Conservation (phyloP, 2,797 vertebrate species). For the Ispidina lecontei region DNA sequence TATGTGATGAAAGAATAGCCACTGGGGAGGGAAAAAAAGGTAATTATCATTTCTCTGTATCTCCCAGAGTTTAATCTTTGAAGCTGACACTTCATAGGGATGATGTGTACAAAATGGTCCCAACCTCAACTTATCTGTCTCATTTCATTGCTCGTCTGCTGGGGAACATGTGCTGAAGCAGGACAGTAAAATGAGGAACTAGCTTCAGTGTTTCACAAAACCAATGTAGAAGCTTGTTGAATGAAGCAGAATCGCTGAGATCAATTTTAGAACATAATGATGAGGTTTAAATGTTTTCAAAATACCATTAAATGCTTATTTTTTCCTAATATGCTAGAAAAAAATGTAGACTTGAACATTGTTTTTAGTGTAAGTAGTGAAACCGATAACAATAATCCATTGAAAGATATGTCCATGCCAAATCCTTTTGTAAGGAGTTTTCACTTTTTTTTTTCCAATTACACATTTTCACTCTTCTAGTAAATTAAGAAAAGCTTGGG, state of each 20-base stretch:
- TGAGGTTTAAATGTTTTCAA: neutral
- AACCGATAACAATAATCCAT: slow-evolving; percentile 6
- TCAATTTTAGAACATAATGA: slow-evolving; percentile 3
- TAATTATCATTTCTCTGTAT: neutral
- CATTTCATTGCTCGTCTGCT: neutral
- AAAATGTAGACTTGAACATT: neutral
- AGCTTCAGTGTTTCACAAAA: neutral
- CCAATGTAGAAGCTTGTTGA: neutral
- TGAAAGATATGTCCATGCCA: slow-evolving; percentile 26
- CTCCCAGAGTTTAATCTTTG: neutral
- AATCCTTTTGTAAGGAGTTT: slow-evolving; percentile 61
- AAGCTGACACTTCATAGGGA: neutral
- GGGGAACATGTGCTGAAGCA: neutral
- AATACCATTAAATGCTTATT: slow-evolving; percentile 7
- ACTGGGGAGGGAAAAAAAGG: neutral
- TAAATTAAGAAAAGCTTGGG: slow-evolving; percentile 82
- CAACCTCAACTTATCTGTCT: neutral
- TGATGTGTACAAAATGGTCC: neutral
- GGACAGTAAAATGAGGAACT: neutral
- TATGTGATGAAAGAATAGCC: neutral
- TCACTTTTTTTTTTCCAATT: slow-evolving; percentile 83
- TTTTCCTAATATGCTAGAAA: neutral
- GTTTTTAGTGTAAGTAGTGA: slow-evolving; percentile 22
- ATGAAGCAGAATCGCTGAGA: neutral
- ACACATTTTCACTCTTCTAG: slow-evolving; percentile 84